phyloP scores from a whole-genome alignment of 2,797 vertebrate species.

The Macrochelys suwanniensis region DNA sequence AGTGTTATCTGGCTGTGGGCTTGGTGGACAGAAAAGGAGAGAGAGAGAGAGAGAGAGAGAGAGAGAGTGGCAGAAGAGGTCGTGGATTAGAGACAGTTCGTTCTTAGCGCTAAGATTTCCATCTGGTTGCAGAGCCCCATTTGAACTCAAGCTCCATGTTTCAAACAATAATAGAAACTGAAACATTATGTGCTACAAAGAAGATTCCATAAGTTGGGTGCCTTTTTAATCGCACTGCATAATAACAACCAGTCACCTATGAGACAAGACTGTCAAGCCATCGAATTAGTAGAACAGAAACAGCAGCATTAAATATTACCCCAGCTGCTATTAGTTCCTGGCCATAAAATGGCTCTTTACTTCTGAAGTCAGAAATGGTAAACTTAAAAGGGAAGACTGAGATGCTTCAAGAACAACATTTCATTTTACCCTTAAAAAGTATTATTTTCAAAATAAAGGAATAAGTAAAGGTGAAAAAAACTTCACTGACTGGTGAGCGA shows the following conservation, averaged over 20 bases:
- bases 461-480: background rate
- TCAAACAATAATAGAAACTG: constrained; percentile 43
- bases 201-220: background rate
- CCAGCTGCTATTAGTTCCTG: constrained; percentile 28
- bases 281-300: background rate
- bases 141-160: constrained; percentile 58
- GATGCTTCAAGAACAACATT: background rate
- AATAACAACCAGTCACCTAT: background rate
- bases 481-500: background rate
- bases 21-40: constrained; percentile 42
- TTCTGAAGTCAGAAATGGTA: constrained; percentile 43
- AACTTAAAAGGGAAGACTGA: constrained; percentile 37
- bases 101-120: constrained; percentile 36
- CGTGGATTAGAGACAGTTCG: constrained; percentile 61
- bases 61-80: constrained; percentile 34
- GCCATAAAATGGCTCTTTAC: constrained; percentile 33
- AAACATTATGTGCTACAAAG: background rate
- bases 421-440: constrained; percentile 31
- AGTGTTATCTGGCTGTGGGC: constrained; percentile 71
- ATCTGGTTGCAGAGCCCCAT: constrained; percentile 31
- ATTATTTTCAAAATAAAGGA: constrained; percentile 32
- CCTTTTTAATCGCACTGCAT: background rate
- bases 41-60: constrained; percentile 44
- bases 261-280: background rate
- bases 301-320: background rate